phyloP scores from a whole-genome alignment of 2,113 vertebrate genomes.

The Hoplias malabaricus region DNA sequence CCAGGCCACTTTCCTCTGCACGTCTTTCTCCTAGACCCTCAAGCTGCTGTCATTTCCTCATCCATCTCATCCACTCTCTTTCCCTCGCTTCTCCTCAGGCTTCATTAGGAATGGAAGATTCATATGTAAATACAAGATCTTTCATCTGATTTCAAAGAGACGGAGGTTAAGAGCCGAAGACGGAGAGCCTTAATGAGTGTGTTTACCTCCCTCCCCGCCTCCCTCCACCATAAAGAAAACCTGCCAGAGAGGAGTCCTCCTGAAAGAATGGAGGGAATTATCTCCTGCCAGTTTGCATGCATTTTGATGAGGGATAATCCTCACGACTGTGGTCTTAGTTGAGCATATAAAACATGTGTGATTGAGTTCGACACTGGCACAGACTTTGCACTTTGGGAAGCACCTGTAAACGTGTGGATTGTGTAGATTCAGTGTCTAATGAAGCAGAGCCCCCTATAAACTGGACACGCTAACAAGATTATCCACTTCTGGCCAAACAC shows the following conservation, averaged over 20 bases:
- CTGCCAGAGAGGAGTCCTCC: constrained; percentile 35
- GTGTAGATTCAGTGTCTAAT: neutral
- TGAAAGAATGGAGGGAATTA: constrained; percentile 38
- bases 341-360: constrained; percentile 33
- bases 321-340: neutral
- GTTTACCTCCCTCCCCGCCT: constrained; percentile 15
- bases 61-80: constrained; percentile 32
- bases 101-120: constrained; percentile 44
- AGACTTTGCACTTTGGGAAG: neutral
- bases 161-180: constrained; percentile 48
- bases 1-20: constrained; percentile 1
- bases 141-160: constrained; percentile 56
- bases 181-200: constrained; percentile 45
- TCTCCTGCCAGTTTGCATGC: constrained; percentile 23
- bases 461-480: neutral
- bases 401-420: neutral
- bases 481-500: neutral
- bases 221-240: constrained; percentile 17
- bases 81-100: constrained; percentile 20
- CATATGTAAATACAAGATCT: constrained; percentile 53
- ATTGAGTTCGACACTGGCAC: neutral
- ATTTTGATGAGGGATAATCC: constrained; percentile 40
- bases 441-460: neutral
- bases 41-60: constrained; percentile 22
- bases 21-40: too few relatives aligned